A percentile compares a stretch with the other conserved stretches of the same genome.
These are phyloP conservation scores for Empidonax alnorum DNA, from an alignment of 2,113 vertebrate species.

Conservation along the genomic window DNA sequence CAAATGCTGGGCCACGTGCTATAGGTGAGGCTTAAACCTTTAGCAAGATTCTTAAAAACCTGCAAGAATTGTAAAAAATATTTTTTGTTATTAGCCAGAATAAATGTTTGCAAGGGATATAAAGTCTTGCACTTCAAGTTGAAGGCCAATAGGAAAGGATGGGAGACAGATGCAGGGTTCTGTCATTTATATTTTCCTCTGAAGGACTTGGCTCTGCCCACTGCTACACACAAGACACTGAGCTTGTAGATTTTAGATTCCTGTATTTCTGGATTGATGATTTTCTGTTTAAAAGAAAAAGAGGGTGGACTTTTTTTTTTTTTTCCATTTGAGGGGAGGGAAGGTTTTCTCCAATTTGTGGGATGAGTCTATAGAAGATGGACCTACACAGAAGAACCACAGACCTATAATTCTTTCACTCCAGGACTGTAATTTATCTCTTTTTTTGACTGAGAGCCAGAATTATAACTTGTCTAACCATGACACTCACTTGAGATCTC, in stretches of 20 bases:
- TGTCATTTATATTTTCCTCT: not conserved
- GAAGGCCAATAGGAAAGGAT: not conserved
- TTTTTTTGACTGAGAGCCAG: not conserved
- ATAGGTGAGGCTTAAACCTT: not conserved
- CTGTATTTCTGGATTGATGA: not conserved
- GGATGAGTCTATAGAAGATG: not conserved
- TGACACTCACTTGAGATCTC: not conserved
- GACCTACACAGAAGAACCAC: not conserved
- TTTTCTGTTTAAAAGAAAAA: not conserved
- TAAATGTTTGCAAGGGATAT: not conserved
- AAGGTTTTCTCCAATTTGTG: not conserved
- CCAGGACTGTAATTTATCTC: not conserved
- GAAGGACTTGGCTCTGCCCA: slow-evolving; percentile 6
- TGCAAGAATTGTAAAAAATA: not conserved
- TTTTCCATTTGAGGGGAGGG: not conserved
- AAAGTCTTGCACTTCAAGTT: not conserved
- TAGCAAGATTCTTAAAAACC: not conserved
- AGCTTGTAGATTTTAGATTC: not conserved
- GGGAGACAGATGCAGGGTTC: not conserved
- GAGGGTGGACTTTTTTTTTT: not conserved
- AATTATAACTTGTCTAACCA: not conserved
- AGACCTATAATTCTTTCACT: not conserved
- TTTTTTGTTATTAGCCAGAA: not conserved
- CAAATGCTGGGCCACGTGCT: accelerated
- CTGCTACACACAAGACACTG: not conserved